Conservation (phyloP, 2,888 invertebrate genomes). For the Chrysomela aeneicollis region DNA sequence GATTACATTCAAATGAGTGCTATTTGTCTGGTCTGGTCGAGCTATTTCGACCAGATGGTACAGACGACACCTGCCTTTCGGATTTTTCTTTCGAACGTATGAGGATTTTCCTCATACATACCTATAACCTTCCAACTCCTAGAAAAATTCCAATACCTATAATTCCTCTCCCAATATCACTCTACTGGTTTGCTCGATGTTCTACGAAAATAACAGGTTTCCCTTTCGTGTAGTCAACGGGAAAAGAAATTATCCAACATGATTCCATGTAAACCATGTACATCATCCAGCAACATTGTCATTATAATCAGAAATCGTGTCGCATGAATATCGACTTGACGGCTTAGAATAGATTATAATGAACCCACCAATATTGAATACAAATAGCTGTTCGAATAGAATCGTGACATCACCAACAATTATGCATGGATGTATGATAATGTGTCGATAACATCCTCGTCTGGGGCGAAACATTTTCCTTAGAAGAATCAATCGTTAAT, state of each 20-base stretch:
- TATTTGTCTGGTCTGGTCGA: too few relatives aligned
- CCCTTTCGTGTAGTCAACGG: too few relatives aligned
- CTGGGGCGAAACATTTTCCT: neutral
- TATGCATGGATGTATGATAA: neutral
- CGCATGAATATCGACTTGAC: neutral
- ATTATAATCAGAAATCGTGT: neutral
- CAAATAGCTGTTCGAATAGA: neutral
- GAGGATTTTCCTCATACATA: too few relatives aligned
- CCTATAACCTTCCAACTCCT: too few relatives aligned
- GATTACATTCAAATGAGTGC: too few relatives aligned
- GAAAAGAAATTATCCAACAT: neutral
- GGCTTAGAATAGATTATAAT: neutral
- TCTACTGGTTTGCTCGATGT: too few relatives aligned
- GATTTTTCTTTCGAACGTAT: too few relatives aligned
- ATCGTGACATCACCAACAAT: conserved; percentile 2
- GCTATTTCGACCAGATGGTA: too few relatives aligned
- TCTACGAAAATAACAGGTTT: too few relatives aligned
- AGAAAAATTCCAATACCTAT: too few relatives aligned
- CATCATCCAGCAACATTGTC: neutral
- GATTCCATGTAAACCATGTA: neutral
- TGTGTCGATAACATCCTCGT: neutral
- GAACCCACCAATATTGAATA: conserved; percentile 2
- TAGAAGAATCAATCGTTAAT: neutral
- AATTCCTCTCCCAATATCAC: too few relatives aligned
- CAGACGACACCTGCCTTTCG: too few relatives aligned